A percentile compares a stretch with the other conserved stretches of the same genome.
phyloP scores from a whole-genome alignment of 1,140 invertebrate species.

The Drosophila varians region DNA sequence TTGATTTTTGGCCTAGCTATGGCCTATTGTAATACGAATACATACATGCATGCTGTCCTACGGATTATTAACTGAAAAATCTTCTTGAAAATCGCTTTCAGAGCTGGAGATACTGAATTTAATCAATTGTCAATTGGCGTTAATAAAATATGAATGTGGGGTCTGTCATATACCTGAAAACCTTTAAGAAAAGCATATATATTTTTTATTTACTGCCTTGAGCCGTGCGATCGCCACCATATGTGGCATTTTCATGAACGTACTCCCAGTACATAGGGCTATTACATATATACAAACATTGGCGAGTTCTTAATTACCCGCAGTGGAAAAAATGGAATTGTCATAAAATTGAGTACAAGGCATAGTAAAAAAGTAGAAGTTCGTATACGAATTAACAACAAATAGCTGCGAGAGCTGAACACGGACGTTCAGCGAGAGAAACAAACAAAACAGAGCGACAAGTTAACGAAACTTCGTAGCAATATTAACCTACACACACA shows the following conservation, averaged over 20 bases:
- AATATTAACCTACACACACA: conserved; percentile 55
- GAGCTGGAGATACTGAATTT: conserved; percentile 3
- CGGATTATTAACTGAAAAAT: neutral
- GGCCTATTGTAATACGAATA: too few relatives aligned
- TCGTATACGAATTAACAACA: conserved; percentile 51
- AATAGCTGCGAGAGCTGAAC: conserved; percentile 38
- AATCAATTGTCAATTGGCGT: conserved; percentile 26
- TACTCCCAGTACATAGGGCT: conserved; percentile 3
- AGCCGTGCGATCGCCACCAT: conserved; percentile 24
- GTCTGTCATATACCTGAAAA: conserved; percentile 2
- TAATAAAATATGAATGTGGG: conserved; percentile 28
- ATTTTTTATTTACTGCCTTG: conserved; percentile 4
- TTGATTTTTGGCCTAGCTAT: too few relatives aligned
- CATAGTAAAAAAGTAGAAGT: conserved; percentile 46
- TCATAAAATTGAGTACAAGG: conserved; percentile 43
- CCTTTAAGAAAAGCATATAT: too few relatives aligned
- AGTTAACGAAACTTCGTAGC: conserved; percentile 71
- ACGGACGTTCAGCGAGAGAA: conserved; percentile 9
- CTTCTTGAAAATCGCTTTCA: neutral
- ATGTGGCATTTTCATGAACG: neutral
- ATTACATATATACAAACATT: neutral
- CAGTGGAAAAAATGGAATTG: conserved; percentile 36
- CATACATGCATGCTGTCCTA: neutral
- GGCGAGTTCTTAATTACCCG: conserved; percentile 42
- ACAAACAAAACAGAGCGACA: conserved; percentile 69